phyloP scores from a whole-genome alignment of 2,888 invertebrate species.

The Lithosia quadra region DNA sequence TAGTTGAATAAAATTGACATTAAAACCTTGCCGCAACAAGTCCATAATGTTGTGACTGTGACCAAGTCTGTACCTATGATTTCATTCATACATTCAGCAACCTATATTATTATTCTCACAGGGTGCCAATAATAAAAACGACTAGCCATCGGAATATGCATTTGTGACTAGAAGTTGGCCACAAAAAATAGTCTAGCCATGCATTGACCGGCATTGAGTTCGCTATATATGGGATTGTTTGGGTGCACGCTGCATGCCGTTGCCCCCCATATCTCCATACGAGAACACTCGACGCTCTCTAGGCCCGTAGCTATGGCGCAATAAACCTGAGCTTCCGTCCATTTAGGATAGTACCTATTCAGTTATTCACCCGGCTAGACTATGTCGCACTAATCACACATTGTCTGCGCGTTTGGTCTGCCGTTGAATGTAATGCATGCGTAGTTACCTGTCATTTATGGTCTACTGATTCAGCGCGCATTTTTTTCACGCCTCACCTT shows the following conservation, averaged over 20 bases:
- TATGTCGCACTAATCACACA: constrained; percentile 75
- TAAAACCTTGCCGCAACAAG: neutral
- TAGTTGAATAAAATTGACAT: constrained; percentile 7
- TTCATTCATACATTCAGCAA: constrained; percentile 38
- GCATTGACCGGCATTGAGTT: constrained; percentile 68
- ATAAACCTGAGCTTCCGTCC: constrained; percentile 84
- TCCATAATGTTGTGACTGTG: constrained; percentile 6
- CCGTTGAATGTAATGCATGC: constrained; percentile 71
- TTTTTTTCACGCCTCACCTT: constrained; percentile 46
- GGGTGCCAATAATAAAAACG: constrained; percentile 43
- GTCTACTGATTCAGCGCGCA: constrained; percentile 64
- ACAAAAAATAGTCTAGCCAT: constrained; percentile 65
- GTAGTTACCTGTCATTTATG: constrained; percentile 70
- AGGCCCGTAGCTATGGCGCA: constrained; percentile 62
- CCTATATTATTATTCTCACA: constrained; percentile 23
- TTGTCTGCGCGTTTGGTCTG: constrained; percentile 69
- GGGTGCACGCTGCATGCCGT: constrained; percentile 68
- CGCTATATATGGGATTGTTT: constrained; percentile 75
- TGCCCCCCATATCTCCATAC: constrained; percentile 59
- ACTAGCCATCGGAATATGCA: constrained; percentile 38
- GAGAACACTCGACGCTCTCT: constrained; percentile 41
- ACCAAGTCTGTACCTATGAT: constrained; percentile 14
- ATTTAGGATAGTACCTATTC: constrained; percentile 84
- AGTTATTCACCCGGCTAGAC: constrained; percentile 81
- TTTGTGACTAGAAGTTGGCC: constrained; percentile 49